Base-by-base conservation (phyloP, 2,797 vertebrate genomes). In the Choloepus didactylus region DNA sequence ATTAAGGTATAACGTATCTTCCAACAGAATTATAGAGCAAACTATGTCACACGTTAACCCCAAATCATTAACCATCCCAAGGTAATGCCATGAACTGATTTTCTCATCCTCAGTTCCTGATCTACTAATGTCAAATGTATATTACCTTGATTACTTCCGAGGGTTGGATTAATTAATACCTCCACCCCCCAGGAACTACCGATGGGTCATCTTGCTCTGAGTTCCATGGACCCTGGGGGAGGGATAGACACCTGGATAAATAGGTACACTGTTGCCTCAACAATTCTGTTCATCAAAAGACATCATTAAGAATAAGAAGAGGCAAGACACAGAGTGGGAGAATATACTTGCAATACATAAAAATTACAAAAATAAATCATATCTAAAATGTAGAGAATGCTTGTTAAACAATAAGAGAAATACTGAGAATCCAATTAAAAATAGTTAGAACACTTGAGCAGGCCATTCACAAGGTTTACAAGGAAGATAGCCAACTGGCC, bases 341-440 rank as follows among this genome's bases (percentile, higher is more conserved):
- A 51, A 35, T 9, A 4, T 9, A 49, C 19, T 31, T 21, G 25
- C 29, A 0, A 64, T 14, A 5, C 12, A 0, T 7, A 0, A 1
- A 19, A 18, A 18, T 11, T 6, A 38, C 19, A 6, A 27, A 67
- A 23, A 16, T 56, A 56, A 56, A 56, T 56, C 19, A 19, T 9
- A 12, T 31, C 62, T 11, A 6, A 9, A 15, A 1, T 35, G 25
- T 38, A 6, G 31, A 44, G 35, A 76, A 31, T 16, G 25, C 46
- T 3, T 9, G 3, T 25, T 46, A 12, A 31, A 14, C 54, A 21
- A 3, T 3, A 6, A 35, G 35, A 79, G 54, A 29, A 21, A 46
- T 1, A 0, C 41, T 3, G 80, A 1, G 31, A 41, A 35, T 25
- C 15, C 35, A 44, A 12, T 15, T 0, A 2, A 38, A 16, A 77